Conservation (phyloP, 1,140 invertebrate species). For the Akabosia matsudoensis region DNA sequence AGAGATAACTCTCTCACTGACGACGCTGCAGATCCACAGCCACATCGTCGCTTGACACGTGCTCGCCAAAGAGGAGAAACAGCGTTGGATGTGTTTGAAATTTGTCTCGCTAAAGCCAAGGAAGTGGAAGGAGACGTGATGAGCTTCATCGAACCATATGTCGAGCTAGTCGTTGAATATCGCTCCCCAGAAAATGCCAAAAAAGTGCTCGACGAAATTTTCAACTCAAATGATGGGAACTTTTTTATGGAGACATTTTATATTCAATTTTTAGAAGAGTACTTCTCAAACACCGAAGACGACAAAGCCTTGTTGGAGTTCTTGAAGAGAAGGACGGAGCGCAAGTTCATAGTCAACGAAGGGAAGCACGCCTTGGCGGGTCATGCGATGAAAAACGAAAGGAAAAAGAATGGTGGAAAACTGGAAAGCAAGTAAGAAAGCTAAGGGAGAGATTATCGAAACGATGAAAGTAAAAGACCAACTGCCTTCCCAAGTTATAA, state of each 20-base stretch:
- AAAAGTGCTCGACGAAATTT: slow-evolving; percentile 21
- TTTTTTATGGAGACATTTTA: slow-evolving; percentile 31
- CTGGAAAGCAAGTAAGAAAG: too few relatives aligned
- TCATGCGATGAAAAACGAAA: too few relatives aligned
- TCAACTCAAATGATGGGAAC: slow-evolving; percentile 27
- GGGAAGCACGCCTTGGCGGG: too few relatives aligned
- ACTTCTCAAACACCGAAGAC: slow-evolving; percentile 27
- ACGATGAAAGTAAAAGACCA: too few relatives aligned
- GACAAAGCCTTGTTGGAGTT: neutral
- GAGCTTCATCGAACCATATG: slow-evolving; percentile 36
- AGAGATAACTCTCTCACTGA: neutral
- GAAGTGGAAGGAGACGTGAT: slow-evolving; percentile 11
- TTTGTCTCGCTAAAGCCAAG: neutral
- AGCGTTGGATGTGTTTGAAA: slow-evolving; percentile 24
- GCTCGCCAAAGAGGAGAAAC: slow-evolving; percentile 22
- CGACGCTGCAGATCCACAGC: neutral
- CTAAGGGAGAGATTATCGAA: too few relatives aligned
- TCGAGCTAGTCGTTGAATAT: slow-evolving; percentile 25
- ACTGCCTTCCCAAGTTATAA: too few relatives aligned
- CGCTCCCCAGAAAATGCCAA: slow-evolving; percentile 3
- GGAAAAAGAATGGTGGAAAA: too few relatives aligned
- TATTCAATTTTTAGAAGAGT: slow-evolving; percentile 28
- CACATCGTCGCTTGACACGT: neutral
- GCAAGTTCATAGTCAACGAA: neutral
- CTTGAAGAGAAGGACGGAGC: neutral